Conservation (phyloP, 2,113 vertebrate genomes). For the Apus apus region DNA sequence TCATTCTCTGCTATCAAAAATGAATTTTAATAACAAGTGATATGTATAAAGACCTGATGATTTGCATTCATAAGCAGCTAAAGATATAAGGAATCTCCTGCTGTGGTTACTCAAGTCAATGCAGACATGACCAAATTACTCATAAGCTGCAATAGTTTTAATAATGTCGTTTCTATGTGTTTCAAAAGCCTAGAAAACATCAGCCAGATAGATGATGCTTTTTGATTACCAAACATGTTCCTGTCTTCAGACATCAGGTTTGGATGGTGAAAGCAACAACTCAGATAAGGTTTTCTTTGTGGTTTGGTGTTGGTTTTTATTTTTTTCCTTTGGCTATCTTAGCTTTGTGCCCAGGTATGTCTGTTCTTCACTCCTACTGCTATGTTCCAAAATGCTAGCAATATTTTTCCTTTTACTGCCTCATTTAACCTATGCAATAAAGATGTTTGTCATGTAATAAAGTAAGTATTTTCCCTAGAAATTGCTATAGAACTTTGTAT, state of each 20-base stretch:
- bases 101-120: background rate
- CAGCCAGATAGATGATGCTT: background rate
- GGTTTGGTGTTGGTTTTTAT: too few relatives aligned
- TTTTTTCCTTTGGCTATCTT: accelerated
- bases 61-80: background rate
- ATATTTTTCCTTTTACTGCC: conserved; percentile 31
- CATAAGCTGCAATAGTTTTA: background rate
- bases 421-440: conserved; percentile 49
- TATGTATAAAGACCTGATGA: background rate
- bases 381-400: background rate
- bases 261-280: background rate
- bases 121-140: background rate
- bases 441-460: conserved; percentile 32
- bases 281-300: background rate
- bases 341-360: background rate
- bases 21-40: background rate
- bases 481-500: background rate
- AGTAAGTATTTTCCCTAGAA: conserved; percentile 54
- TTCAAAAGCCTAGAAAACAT: background rate
- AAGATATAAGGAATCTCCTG: background rate
- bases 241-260: background rate
- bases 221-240: background rate
- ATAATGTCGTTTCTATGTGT: background rate
- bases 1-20: background rate
- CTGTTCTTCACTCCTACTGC: background rate